Evolutionary conservation across 2,888 invertebrate species (phyloP).

Genomic region (Callimorpha dominula): DNA sequence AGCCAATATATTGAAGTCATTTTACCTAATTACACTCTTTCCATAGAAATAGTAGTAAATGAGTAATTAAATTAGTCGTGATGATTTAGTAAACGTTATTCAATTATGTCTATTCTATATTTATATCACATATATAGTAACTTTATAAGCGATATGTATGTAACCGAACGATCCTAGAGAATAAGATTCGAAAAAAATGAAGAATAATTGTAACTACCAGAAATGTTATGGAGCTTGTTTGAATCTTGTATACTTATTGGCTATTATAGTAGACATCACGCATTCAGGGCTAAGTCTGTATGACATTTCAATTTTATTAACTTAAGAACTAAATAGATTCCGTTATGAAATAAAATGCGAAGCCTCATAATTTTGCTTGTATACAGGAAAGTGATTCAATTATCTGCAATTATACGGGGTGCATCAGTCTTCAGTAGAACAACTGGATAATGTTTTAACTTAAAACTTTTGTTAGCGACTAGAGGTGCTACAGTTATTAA

Average conservation of each 20-base stretch:
- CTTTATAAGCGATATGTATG: background rate
- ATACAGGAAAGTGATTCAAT: background rate
- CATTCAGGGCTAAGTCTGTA: background rate
- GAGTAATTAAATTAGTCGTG: background rate
- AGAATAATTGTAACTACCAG: background rate
- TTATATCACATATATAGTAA: background rate
- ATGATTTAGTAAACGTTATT: background rate
- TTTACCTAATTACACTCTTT: constrained; percentile 5
- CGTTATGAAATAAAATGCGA: background rate
- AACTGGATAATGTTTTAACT: background rate
- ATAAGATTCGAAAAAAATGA: constrained; percentile 14
- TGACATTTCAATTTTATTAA: background rate
- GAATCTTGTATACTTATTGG: constrained; percentile 50
- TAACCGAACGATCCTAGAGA: constrained; percentile 30
- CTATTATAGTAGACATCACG: constrained; percentile 9
- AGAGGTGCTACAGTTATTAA: background rate
- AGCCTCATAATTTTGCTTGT: background rate
- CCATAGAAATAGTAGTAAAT: background rate
- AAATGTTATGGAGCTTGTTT: constrained; percentile 51
- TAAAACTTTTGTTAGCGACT: background rate
- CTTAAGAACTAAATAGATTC: background rate
- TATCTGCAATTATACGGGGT: background rate
- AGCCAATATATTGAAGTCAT: constrained; percentile 15
- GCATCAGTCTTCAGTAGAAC: background rate
- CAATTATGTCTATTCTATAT: constrained; percentile 15